Percentiles rank a stretch among this genome's conserved stretches.
These are phyloP conservation scores for Oreotragus oreotragus DNA, from an alignment of 2,113 vertebrate genomes.

Conservation along the genomic window DNA sequence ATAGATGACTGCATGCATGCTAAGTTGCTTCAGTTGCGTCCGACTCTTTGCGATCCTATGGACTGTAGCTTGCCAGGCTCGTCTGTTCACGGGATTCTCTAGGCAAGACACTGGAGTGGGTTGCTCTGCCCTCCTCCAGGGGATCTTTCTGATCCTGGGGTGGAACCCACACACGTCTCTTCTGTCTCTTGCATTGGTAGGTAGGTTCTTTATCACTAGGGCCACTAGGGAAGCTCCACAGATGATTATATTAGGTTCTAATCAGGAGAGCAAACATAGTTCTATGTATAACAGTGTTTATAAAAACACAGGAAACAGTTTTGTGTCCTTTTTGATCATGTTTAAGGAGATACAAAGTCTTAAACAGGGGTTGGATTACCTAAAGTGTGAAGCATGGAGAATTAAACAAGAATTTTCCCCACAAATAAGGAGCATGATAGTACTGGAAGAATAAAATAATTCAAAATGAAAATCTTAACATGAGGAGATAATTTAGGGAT, in stretches of 20 bases:
- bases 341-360: neutral
- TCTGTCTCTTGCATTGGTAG: neutral
- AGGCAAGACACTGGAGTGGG: neutral
- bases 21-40: neutral
- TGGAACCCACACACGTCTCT: neutral
- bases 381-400: neutral
- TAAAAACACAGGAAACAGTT: too few species aligned
- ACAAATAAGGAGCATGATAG: neutral
- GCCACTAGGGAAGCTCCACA: neutral
- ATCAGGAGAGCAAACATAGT: neutral
- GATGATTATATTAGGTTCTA: neutral
- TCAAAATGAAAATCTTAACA: constrained; percentile 16
- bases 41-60: neutral
- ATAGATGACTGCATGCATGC: neutral
- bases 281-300: neutral
- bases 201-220: neutral
- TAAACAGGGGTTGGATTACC: neutral
- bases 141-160: neutral
- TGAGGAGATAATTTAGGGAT: neutral
- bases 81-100: neutral
- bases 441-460: neutral
- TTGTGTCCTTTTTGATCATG: neutral
- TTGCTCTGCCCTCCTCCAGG: neutral
- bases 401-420: neutral
- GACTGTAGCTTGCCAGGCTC: neutral